Evolutionary conservation across 2,888 invertebrate species (phyloP).

Genomic region (Pasiphila rectangulata): DNA sequence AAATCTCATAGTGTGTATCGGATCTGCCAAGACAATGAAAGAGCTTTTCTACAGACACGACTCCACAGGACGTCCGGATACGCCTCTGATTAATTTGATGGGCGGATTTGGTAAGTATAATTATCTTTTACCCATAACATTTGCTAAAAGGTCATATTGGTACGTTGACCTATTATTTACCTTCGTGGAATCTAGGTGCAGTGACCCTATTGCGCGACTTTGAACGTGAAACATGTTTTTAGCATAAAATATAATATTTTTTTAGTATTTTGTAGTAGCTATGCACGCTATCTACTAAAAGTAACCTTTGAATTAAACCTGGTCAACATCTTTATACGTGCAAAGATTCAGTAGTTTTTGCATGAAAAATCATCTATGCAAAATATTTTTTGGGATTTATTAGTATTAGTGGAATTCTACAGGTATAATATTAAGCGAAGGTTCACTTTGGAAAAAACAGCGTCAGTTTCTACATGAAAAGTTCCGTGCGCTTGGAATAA

Average conservation of each 20-base stretch:
- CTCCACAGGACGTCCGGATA: constrained; percentile 90
- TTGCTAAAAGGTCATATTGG: constrained; percentile 8
- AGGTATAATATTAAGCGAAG: constrained; percentile 77
- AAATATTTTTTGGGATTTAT: too few species aligned
- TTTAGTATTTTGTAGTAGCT: too few species aligned
- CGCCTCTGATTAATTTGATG: constrained; percentile 88
- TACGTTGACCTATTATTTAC: constrained; percentile 6
- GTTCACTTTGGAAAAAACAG: constrained; percentile 91
- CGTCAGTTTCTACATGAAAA: constrained; percentile 89
- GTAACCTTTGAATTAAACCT: too few species aligned
- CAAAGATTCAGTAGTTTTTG: too few species aligned
- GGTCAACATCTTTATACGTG: too few species aligned
- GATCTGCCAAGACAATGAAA: constrained; percentile 87
- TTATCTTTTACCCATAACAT: constrained; percentile 7
- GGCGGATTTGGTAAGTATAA: constrained; percentile 89
- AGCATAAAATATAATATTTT: background rate
- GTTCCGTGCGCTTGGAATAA: constrained; percentile 90
- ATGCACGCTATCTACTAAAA: too few species aligned
- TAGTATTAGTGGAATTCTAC: background rate
- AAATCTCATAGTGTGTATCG: constrained; percentile 88
- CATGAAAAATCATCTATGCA: too few species aligned
- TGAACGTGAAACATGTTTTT: background rate
- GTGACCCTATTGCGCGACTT: constrained; percentile 2
- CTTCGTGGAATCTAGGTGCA: background rate
- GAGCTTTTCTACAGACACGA: constrained; percentile 89